These are phyloP conservation scores for Pangasius larnaudii DNA, from an alignment of 2,797 vertebrate species.

Conservation along the genomic window DNA sequence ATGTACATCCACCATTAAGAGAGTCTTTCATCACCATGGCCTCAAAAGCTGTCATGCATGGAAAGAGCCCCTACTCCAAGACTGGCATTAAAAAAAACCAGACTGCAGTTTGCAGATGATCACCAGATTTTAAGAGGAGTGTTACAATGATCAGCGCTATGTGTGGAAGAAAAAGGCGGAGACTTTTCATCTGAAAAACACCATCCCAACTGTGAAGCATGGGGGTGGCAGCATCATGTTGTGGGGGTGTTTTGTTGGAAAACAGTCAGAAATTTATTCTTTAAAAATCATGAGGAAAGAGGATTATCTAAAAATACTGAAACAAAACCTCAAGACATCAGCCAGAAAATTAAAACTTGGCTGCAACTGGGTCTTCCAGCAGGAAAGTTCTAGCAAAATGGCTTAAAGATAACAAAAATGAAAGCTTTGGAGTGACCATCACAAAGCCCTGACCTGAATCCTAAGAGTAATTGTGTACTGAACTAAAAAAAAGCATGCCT, in stretches of 20 bases:
- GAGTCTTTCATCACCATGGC: background rate
- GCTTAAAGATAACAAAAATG: background rate
- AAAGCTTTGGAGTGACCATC: background rate
- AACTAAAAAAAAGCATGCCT: background rate
- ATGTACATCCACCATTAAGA: background rate
- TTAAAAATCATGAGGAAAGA: background rate
- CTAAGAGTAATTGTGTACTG: background rate
- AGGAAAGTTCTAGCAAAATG: background rate
- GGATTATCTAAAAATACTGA: background rate
- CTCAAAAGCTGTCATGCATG: background rate
- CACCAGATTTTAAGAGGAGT: background rate
- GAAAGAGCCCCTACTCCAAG: background rate
- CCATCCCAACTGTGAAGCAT: background rate
- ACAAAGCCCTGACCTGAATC: background rate
- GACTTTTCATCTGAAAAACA: background rate
- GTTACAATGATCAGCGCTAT: background rate
- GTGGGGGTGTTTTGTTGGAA: background rate
- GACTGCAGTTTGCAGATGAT: background rate
- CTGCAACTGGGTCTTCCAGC: background rate
- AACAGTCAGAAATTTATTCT: background rate
- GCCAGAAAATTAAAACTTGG: background rate
- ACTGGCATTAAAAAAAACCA: background rate
- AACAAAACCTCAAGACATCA: background rate
- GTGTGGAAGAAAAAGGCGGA: background rate
- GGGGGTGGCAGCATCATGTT: background rate